Conservation (phyloP, 2,797 vertebrate genomes). For the Argya squamiceps region DNA sequence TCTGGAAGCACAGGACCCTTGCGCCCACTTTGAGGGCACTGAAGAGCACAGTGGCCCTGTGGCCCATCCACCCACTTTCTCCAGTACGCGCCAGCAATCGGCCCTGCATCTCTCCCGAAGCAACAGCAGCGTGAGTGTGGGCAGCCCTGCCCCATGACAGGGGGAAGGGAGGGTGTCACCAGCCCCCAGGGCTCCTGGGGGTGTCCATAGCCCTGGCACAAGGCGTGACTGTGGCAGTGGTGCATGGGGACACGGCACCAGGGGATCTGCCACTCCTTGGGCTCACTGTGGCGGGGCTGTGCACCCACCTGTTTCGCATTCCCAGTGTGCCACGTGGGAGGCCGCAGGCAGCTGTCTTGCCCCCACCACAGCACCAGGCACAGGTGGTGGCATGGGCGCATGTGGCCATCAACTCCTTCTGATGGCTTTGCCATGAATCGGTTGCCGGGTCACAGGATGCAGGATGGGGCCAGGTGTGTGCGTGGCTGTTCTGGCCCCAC, state of each 20-base stretch:
- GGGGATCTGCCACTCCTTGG: not conserved
- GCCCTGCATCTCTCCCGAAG: constrained; percentile 67
- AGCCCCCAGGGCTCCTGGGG: not conserved
- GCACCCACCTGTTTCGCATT: rapidly evolving
- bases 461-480: not conserved
- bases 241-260: rapidly evolving
- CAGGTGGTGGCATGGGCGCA: not conserved
- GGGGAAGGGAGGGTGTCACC: not conserved
- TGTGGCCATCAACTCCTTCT: rapidly evolving
- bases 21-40: constrained; percentile 67
- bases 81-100: constrained; percentile 78
- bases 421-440: rapidly evolving
- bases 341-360: constrained; percentile 44
- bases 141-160: not conserved
- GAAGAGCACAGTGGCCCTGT: constrained; percentile 64
- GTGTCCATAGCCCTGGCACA: not conserved
- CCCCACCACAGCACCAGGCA: not conserved
- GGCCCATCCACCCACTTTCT: constrained; percentile 83
- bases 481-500: not conserved
- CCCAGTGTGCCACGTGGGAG: not conserved
- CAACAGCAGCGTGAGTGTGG: constrained; percentile 78
- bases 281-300: rapidly evolving
- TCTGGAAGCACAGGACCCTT: constrained; percentile 73
- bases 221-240: not conserved
- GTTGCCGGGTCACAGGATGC: not conserved